These are phyloP conservation scores for Diadromus collaris DNA, from an alignment of 2,888 invertebrate species.

Conservation along the genomic window DNA sequence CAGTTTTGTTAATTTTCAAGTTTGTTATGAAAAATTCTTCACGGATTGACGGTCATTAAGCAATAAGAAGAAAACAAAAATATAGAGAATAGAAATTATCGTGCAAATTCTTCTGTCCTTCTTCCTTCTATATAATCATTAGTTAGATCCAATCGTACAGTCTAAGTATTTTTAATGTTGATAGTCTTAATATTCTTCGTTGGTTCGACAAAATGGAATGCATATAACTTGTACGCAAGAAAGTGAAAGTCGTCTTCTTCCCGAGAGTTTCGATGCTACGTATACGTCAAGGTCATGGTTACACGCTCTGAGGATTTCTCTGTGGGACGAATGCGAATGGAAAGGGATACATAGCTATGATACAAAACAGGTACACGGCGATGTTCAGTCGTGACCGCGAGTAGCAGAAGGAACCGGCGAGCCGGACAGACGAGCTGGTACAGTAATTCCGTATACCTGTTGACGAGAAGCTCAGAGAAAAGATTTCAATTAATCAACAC, in stretches of 20 bases:
- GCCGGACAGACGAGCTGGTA: slow-evolving; percentile 17
- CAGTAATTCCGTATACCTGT: slow-evolving; percentile 13
- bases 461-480: not conserved
- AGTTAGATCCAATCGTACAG: not conserved
- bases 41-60: slow-evolving; percentile 4
- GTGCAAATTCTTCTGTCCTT: not conserved
- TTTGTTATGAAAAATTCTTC: slow-evolving; percentile 30
- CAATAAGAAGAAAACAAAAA: not conserved
- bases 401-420: slow-evolving; percentile 14
- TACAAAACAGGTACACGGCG: slow-evolving; percentile 37
- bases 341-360: slow-evolving; percentile 24
- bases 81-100: not conserved
- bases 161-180: not conserved
- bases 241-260: slow-evolving; percentile 22
- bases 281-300: slow-evolving; percentile 44
- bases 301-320: slow-evolving; percentile 47
- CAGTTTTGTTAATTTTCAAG: slow-evolving; percentile 38
- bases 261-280: slow-evolving; percentile 27
- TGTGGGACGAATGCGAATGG: slow-evolving; percentile 26
- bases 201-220: not conserved
- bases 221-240: not conserved
- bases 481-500: not conserved
- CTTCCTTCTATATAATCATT: not conserved
- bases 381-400: slow-evolving; percentile 34
- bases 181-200: not conserved